Conservation (phyloP, 1,140 invertebrate genomes). For the Pectinophora gossypiella region DNA sequence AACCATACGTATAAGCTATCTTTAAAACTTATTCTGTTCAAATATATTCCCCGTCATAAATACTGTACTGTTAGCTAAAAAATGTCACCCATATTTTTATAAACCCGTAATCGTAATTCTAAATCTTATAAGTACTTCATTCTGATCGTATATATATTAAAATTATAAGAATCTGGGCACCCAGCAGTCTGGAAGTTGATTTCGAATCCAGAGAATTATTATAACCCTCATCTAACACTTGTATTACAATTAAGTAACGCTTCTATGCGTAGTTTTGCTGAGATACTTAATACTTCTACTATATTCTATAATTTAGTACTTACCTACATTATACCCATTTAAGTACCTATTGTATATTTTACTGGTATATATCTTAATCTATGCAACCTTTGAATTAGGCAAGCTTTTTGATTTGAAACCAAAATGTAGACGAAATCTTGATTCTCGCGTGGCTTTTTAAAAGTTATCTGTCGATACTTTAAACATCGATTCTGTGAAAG, state of each 20-base stretch:
- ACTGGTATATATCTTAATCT: constrained; percentile 63
- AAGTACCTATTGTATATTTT: constrained; percentile 64
- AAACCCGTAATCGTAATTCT: no score
- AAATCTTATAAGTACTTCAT: no score
- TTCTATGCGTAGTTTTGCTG: constrained; percentile 69
- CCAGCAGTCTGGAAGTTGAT: constrained; percentile 51
- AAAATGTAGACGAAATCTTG: constrained; percentile 28
- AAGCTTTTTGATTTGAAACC: constrained; percentile 45
- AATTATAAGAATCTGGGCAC: constrained; percentile 23
- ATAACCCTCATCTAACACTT: constrained; percentile 55
- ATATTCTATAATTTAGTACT: constrained; percentile 71
- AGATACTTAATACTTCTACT: constrained; percentile 62
- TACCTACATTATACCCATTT: constrained; percentile 68
- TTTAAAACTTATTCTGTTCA: no score
- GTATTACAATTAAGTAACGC: constrained; percentile 66
- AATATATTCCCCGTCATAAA: no score
- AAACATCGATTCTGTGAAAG: constrained; percentile 11
- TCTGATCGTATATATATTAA: not conserved
- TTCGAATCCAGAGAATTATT: constrained; percentile 49
- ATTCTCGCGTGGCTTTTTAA: constrained; percentile 62
- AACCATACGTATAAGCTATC: no score
- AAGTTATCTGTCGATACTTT: constrained; percentile 29
- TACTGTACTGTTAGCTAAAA: no score
- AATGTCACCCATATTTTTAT: no score
- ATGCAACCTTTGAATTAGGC: constrained; percentile 55